phyloP scores from a whole-genome alignment of 2,797 vertebrate genomes.

The Acanthopagrus latus region DNA sequence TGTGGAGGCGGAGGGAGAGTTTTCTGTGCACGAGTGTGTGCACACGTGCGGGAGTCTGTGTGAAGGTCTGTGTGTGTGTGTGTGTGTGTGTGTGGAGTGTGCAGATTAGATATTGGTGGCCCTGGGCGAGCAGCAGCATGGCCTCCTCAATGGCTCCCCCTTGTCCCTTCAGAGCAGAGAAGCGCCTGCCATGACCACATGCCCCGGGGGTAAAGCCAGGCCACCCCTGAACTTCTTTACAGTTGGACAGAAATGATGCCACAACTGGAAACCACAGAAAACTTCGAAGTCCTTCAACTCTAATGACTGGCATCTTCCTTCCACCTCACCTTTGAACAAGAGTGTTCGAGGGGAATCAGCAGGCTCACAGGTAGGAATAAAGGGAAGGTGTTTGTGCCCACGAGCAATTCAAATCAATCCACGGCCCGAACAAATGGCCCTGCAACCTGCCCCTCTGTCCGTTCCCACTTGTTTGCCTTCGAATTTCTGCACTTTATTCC shows the following conservation, averaged over 20 bases:
- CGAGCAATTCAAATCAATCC: conserved; percentile 40
- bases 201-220: conserved; percentile 63
- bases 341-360: neutral
- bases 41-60: conserved; percentile 63
- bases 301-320: neutral
- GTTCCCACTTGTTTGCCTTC: conserved; percentile 82
- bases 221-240: conserved; percentile 65
- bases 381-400: conserved; percentile 28
- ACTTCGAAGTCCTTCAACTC: neutral
- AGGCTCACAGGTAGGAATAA: conserved; percentile 3
- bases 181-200: conserved; percentile 69
- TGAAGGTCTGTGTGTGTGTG: conserved; percentile 37
- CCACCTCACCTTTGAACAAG: neutral
- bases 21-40: conserved; percentile 67
- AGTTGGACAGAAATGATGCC: conserved; percentile 14
- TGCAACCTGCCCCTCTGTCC: conserved; percentile 61
- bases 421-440: conserved; percentile 46
- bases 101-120: conserved; percentile 74
- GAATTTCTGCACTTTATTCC: conserved; percentile 82
- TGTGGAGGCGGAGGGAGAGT: conserved; percentile 70
- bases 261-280: conserved; percentile 31
- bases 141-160: conserved; percentile 61
- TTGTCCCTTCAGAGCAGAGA: conserved; percentile 70
- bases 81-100: conserved; percentile 50
- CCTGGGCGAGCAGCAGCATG: conserved; percentile 48